Conservation (phyloP, 2,797 vertebrate species). For the Coregonus suidteri region DNA sequence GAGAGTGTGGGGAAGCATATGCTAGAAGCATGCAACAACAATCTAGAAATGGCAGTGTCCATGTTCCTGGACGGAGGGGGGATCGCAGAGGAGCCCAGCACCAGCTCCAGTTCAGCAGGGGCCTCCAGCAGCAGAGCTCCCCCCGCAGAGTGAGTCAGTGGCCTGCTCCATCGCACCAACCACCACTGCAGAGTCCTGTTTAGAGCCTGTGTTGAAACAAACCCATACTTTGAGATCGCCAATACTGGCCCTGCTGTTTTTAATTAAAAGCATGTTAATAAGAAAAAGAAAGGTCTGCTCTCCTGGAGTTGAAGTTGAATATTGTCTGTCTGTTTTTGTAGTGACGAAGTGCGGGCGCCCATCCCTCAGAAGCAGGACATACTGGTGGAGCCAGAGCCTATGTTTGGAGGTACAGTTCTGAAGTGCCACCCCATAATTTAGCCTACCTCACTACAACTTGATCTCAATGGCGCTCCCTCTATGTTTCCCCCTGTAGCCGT, state of each 20-base stretch:
- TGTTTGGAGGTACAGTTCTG: constrained; percentile 86
- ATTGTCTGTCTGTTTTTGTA: constrained; percentile 55
- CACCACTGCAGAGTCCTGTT: not conserved
- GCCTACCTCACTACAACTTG: not conserved
- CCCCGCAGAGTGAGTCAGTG: constrained; percentile 72
- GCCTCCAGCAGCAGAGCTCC: constrained; percentile 84
- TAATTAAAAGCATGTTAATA: not conserved
- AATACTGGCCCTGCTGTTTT: not conserved
- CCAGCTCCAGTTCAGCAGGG: constrained; percentile 87
- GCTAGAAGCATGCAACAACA: constrained; percentile 98
- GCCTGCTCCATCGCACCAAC: constrained; percentile 1
- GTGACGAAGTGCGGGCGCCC: constrained; percentile 95
- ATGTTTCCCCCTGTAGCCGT: not conserved
- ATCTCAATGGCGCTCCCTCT: not conserved
- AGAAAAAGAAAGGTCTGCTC: not conserved
- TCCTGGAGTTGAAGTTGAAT: not conserved
- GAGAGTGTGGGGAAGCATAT: constrained; percentile 97
- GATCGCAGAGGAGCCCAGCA: constrained; percentile 95
- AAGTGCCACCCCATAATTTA: not conserved
- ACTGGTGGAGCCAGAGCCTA: constrained; percentile 94
- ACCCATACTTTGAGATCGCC: not conserved
- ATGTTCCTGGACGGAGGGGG: constrained; percentile 98
- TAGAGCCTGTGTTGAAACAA: not conserved
- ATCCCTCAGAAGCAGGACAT: constrained; percentile 99
- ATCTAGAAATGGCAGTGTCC: constrained; percentile 98